These are phyloP conservation scores for Oryzaephilus surinamensis DNA, from an alignment of 1,140 invertebrate genomes.

Conservation along the genomic window DNA sequence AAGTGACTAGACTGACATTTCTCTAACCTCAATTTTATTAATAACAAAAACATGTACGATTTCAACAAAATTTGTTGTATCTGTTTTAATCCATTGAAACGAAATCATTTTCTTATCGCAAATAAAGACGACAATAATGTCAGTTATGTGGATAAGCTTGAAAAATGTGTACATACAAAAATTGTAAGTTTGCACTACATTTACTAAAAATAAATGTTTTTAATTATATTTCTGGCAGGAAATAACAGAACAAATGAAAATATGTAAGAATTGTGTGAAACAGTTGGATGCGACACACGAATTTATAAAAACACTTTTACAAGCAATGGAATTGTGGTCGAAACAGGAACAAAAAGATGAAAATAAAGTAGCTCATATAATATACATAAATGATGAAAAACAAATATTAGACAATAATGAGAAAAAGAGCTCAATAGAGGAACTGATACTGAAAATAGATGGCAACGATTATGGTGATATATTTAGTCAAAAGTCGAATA, in stretches of 20 bases:
- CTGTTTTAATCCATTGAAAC: neutral
- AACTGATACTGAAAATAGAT: too few relatives aligned
- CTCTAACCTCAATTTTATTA: too few relatives aligned
- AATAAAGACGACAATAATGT: constrained; percentile 1
- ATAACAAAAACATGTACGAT: constrained; percentile 4
- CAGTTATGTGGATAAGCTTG: constrained; percentile 4
- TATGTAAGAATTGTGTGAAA: constrained; percentile 5
- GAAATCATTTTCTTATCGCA: neutral
- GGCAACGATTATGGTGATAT: too few relatives aligned
- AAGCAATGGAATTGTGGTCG: neutral
- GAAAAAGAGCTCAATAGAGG: neutral
- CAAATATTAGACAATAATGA: neutral
- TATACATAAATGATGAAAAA: too few relatives aligned
- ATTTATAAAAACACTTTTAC: constrained; percentile 2
- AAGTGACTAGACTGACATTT: too few relatives aligned
- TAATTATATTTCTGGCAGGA: constrained; percentile 1
- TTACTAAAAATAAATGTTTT: neutral
- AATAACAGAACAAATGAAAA: constrained; percentile 3
- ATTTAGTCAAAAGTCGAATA: too few relatives aligned
- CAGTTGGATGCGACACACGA: constrained; percentile 2
- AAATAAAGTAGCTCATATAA: too few relatives aligned
- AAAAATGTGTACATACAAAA: constrained; percentile 2
- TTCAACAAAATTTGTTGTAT: constrained; percentile 2
- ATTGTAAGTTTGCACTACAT: constrained; percentile 2
- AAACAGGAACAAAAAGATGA: neutral